Conservation (phyloP, 2,797 vertebrate genomes). For the Gobionotothen gibberifrons region DNA sequence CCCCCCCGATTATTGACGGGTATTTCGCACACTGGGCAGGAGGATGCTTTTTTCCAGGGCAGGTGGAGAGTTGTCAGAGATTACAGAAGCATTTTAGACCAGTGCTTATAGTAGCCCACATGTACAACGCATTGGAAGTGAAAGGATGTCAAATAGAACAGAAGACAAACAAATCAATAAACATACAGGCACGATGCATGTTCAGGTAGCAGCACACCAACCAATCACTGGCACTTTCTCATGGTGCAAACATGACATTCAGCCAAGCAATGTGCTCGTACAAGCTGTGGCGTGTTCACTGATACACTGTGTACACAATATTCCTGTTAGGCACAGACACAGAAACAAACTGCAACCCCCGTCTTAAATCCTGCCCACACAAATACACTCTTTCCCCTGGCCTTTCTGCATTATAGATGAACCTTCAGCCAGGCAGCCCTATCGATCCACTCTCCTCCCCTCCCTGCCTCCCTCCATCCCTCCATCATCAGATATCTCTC, state of each 20-base stretch:
- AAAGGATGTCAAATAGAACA: constrained; percentile 15
- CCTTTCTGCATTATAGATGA: constrained; percentile 81
- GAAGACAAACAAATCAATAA: neutral
- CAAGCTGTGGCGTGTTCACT: constrained; percentile 40
- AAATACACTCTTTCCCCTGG: constrained; percentile 47
- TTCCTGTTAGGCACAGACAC: constrained; percentile 12
- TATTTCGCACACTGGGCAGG: neutral
- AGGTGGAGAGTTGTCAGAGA: too few relatives aligned
- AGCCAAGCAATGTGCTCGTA: constrained; percentile 44
- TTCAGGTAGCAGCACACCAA: constrained; percentile 16
- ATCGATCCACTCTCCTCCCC: constrained; percentile 58
- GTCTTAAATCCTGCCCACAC: constrained; percentile 62
- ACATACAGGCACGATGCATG: neutral
- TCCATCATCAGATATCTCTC: constrained; percentile 57
- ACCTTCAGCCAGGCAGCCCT: constrained; percentile 57
- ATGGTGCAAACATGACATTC: constrained; percentile 42
- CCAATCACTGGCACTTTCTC: constrained; percentile 37
- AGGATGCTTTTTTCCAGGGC: constrained; percentile 1
- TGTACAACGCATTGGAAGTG: neutral
- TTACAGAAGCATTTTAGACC: neutral
- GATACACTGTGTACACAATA: constrained; percentile 44
- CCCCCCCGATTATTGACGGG: too few relatives aligned
- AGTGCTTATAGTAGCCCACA: too few relatives aligned
- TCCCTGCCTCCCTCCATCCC: constrained; percentile 28
- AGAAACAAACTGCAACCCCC: constrained; percentile 39